Evolutionary conservation across 2,888 invertebrate genomes (phyloP), one percentile per base, ranked within the genome.

Genomic region (Junonia oenone): DNA sequence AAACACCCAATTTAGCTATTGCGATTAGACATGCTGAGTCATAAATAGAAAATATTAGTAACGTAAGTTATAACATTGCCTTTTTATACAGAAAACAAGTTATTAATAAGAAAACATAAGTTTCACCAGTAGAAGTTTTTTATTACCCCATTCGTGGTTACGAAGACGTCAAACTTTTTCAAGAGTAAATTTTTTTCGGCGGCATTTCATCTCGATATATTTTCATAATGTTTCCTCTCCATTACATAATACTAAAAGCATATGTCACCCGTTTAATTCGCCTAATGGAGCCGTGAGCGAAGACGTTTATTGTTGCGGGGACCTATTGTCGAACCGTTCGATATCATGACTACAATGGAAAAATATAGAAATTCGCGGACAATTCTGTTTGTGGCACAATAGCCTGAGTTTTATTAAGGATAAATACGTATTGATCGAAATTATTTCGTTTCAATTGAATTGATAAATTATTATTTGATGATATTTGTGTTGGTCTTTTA

Each of bases 181-280:
- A 19, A 11, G 31, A n/a, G 31, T n/a, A 40, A 11, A n/a, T 11
- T n/a, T n/a, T 19, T 46, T 40, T 19, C 37, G 26, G 43, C 40
- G 51, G 19, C 51, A 40, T 40, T 54, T 49, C 43, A 54, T 57
- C 57, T 50, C 53, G 47, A 51, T 58, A 54, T 54, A 50, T 54
- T 50, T 54, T 50, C 43, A 43, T 22, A 26, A 43, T 43, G 14
- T 43, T 43, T 43, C 43, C 43, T 43, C 48, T 22, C 31, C 45
- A 48, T 56, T 48, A 51, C 48, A 55, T 55, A 54, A 26, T 40
- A 52, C 46, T 55, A 37, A 43, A 47, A 56, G 58, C 47, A 55
- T 58, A 64, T 66, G 68, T 63, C 68, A 74, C 68, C 63, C 76
- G 71, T 78, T 79, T 81, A 78, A 81, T 81, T 74, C 74, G 55